Evolutionary conservation across 30 jellyfish, hydroid and myxozoan species (phyloP), one percentile per base, ranked within the genome.

Genomic region (Phacellophora camtschatica): DNA sequence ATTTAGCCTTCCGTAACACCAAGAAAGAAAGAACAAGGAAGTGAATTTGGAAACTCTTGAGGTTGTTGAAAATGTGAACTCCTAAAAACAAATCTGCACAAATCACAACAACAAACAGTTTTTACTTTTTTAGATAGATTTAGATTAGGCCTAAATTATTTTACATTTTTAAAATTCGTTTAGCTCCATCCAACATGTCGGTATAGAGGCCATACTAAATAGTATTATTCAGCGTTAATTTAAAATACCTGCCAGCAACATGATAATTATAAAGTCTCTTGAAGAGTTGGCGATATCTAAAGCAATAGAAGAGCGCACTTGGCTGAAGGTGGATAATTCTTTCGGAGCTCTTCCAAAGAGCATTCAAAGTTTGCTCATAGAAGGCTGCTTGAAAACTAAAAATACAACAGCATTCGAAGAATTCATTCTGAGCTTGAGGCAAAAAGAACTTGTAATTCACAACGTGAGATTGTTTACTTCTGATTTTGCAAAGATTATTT

Each of bases 401-500:
- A 71, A 71, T 39, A 27, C 32, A 12, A 63, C 61, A 28, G 72
- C 84, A 1, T 71, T 71, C 22, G 43, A 71, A 13, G 71, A 46
- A 6, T 18, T 71, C 24, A 13, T 71, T 11, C 27, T 71, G 33
- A 48, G 22, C 19, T 19, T 33, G 58, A 61, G 54, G 18, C 71
- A 51, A 33, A 45, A 51, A 0, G 25, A 24, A 2, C 33, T 71
- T 42, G 54, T 28, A 7, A 46, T 71, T 15, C 31, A 12, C 5
- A 12, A 49, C 71, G 50, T 46, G 22, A 57, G 36, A n/a, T 5
- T 27, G 2, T 71, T 71, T 45, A 71, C 58, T 6, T 18, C 50
- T 12, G 71, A 71, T 13, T 71, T 71, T 71, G 72, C 84, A 37
- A 9, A 46, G 84, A 20, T 19, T 22, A 59, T 71, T 49, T 30